phyloP scores from a whole-genome alignment of 1,140 invertebrate species.

The Tetragnatha versicolor region DNA sequence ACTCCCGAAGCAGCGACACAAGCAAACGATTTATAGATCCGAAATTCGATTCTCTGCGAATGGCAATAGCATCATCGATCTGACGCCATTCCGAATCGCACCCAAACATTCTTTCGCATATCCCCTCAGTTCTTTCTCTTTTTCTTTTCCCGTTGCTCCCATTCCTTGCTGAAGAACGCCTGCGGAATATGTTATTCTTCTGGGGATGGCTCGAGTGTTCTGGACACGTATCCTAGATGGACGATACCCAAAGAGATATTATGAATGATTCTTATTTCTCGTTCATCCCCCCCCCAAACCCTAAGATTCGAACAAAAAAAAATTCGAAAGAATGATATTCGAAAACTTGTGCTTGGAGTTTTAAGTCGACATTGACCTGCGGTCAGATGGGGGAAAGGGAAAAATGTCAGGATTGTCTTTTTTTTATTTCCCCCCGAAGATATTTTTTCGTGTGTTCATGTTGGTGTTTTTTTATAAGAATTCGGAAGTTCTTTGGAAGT shows the following conservation, averaged over 20 bases:
- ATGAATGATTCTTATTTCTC: slow-evolving; percentile 8
- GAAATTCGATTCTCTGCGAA: slow-evolving; percentile 12
- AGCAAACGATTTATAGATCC: slow-evolving; percentile 22
- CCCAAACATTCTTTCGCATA: not conserved
- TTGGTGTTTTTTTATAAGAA: too few species aligned
- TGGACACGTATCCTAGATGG: slow-evolving; percentile 8
- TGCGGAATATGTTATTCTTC: slow-evolving; percentile 25
- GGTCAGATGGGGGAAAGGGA: not conserved
- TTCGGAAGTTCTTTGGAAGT: too few species aligned
- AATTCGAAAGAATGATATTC: not conserved
- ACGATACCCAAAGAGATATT: slow-evolving; percentile 1
- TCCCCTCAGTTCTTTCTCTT: not conserved
- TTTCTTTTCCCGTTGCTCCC: not conserved
- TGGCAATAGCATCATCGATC: slow-evolving; percentile 28
- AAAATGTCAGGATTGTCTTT: too few species aligned
- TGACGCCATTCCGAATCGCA: not conserved
- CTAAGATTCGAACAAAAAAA: not conserved
- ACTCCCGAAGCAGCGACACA: not conserved
- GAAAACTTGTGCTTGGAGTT: slow-evolving; percentile 10
- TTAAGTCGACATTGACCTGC: slow-evolving; percentile 15
- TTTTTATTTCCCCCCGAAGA: too few species aligned
- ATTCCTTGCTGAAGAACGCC: not conserved
- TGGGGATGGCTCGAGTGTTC: not conserved
- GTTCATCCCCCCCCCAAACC: not conserved
- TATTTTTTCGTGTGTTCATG: too few species aligned